phyloP scores from a whole-genome alignment of 2,113 vertebrate species.

The Chloebia gouldiae region DNA sequence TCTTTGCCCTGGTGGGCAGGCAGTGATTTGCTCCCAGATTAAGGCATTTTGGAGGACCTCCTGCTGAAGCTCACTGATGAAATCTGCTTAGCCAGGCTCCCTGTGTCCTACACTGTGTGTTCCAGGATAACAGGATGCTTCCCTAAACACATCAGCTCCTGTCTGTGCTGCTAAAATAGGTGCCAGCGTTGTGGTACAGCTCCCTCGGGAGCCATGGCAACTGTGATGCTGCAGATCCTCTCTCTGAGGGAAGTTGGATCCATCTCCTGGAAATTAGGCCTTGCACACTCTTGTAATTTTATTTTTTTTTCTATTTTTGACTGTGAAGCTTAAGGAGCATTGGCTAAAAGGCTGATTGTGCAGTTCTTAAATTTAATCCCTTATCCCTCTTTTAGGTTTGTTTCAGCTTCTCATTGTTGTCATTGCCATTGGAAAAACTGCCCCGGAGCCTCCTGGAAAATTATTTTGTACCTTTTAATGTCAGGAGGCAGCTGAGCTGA shows the following conservation, averaged over 20 bases:
- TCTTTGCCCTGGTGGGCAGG: background rate
- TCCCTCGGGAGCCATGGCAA: conserved; percentile 19
- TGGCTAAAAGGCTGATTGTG: background rate
- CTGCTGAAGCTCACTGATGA: background rate
- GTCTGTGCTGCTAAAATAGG: background rate
- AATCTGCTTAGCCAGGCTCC: background rate
- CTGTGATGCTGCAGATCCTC: background rate
- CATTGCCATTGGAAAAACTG: background rate
- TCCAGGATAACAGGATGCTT: background rate
- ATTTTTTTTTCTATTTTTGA: background rate
- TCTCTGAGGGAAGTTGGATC: background rate
- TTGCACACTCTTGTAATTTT: background rate
- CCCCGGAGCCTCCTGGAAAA: background rate
- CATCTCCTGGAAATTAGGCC: background rate
- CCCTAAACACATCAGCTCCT: background rate
- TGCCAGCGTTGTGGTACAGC: background rate
- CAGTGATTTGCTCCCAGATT: background rate
- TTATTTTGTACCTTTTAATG: background rate
- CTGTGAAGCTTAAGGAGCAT: background rate
- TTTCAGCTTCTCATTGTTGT: background rate
- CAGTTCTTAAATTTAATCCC: background rate
- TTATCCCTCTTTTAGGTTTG: background rate
- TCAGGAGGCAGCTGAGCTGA: background rate
- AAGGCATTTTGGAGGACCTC: background rate
- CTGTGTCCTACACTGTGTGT: rapidly evolving